These are phyloP conservation scores for Enteromius treurensis DNA, from an alignment of 2,797 vertebrate genomes.

Conservation along the genomic window DNA sequence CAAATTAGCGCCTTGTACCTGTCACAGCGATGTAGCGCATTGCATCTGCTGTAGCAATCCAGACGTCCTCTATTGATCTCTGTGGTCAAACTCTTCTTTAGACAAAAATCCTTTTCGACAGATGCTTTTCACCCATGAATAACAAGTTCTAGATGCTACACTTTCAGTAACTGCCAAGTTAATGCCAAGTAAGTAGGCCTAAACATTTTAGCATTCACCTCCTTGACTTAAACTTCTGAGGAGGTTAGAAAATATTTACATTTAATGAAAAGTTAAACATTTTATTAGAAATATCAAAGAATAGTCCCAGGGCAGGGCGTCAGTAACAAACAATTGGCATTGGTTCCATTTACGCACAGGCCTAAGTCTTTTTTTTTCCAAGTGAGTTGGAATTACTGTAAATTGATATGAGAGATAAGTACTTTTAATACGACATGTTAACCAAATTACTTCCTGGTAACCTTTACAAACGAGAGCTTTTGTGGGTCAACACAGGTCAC, in stretches of 20 bases:
- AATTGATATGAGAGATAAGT: slow-evolving; percentile 20
- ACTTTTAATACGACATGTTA: slow-evolving; percentile 9
- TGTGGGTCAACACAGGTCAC: slow-evolving; percentile 33
- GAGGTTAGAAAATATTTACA: neutral
- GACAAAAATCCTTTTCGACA: slow-evolving; percentile 82
- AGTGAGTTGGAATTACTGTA: slow-evolving; percentile 7
- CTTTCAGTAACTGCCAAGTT: slow-evolving; percentile 78
- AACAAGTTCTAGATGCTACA: slow-evolving; percentile 79
- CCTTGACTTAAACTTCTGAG: neutral
- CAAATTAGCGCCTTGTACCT: slow-evolving; percentile 58
- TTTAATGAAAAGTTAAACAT: neutral
- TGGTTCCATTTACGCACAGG: neutral
- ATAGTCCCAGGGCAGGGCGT: neutral
- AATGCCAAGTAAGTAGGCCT: slow-evolving; percentile 72
- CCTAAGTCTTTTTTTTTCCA: neutral
- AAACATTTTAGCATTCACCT: neutral
- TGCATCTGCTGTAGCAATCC: slow-evolving; percentile 57
- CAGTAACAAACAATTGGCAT: neutral
- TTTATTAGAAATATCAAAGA: neutral
- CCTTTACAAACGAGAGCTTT: slow-evolving; percentile 27
- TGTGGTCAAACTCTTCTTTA: slow-evolving; percentile 68
- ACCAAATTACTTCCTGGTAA: slow-evolving; percentile 15
- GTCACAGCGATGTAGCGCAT: slow-evolving; percentile 56
- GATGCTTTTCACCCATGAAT: slow-evolving; percentile 82
- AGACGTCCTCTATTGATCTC: slow-evolving; percentile 79